Evolutionary conservation across 2,113 vertebrate species (phyloP).

Genomic region (Mesoclemmys tuberculata): DNA sequence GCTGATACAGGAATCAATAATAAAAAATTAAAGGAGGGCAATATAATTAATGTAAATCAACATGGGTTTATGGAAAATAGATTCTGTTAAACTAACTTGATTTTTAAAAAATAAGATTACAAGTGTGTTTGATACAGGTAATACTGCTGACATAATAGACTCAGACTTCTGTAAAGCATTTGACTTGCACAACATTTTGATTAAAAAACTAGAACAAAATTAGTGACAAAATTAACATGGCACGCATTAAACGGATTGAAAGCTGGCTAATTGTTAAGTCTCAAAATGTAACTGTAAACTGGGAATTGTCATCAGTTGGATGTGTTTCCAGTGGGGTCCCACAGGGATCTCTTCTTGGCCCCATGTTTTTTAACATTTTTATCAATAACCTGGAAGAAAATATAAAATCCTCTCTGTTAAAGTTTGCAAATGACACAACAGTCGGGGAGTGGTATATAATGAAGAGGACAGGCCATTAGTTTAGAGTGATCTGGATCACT

Average conservation of each 20-base stretch:
- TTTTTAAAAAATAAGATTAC: neutral
- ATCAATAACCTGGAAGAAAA: neutral
- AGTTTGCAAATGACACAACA: too few relatives aligned
- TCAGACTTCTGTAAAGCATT: neutral
- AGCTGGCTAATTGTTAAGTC: neutral
- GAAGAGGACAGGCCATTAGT: neutral
- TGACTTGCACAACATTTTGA: neutral
- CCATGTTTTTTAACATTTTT: neutral
- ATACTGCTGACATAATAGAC: neutral
- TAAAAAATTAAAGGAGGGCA: too few relatives aligned
- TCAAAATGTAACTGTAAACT: too few relatives aligned
- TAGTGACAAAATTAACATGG: too few relatives aligned
- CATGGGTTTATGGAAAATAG: neutral
- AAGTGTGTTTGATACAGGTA: neutral
- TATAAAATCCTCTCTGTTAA: neutral
- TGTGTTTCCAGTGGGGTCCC: too few relatives aligned
- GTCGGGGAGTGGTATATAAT: neutral
- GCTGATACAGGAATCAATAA: too few relatives aligned
- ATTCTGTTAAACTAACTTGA: neutral
- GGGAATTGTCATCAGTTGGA: too few relatives aligned
- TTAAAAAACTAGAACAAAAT: neutral
- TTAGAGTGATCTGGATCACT: neutral
- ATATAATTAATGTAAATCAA: neutral
- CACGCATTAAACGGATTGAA: neutral
- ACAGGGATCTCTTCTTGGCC: too few relatives aligned